These are phyloP conservation scores for Pitangus sulphuratus DNA, from an alignment of 2,797 vertebrate species.

Conservation along the genomic window DNA sequence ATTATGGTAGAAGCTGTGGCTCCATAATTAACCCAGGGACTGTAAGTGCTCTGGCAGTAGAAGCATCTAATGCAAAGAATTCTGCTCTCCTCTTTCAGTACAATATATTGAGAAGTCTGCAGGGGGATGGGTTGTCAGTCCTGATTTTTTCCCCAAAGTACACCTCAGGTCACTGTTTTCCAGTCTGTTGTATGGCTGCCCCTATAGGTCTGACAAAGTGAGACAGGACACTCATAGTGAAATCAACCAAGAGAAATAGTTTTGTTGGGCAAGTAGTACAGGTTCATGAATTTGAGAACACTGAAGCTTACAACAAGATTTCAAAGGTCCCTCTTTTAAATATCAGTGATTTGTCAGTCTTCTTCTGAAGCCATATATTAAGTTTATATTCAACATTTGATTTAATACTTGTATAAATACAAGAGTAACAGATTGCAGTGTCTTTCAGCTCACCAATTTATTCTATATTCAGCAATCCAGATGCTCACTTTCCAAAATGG, in stretches of 20 bases:
- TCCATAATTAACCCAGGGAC: neutral
- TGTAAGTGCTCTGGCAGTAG: neutral
- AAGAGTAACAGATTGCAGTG: neutral
- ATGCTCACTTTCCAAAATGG: conserved; percentile 7
- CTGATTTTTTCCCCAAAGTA: neutral
- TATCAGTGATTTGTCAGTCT: neutral
- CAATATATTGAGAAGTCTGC: neutral
- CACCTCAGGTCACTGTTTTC: neutral
- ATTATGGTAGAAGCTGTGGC: neutral
- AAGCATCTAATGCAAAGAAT: neutral
- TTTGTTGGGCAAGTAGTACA: neutral
- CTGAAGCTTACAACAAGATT: neutral
- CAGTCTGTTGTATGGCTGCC: neutral
- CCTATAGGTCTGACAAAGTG: neutral
- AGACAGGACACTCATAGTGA: neutral
- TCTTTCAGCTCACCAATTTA: neutral
- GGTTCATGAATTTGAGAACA: neutral
- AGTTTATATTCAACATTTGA: neutral
- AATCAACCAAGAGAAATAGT: neutral
- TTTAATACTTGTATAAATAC: neutral
- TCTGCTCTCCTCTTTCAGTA: neutral
- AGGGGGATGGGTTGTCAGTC: accelerated
- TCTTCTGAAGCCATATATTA: neutral
- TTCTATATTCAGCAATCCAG: neutral
- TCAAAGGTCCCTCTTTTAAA: neutral